Base-by-base conservation (phyloP, 2,888 invertebrate genomes). In the Parnassius orleans region DNA sequence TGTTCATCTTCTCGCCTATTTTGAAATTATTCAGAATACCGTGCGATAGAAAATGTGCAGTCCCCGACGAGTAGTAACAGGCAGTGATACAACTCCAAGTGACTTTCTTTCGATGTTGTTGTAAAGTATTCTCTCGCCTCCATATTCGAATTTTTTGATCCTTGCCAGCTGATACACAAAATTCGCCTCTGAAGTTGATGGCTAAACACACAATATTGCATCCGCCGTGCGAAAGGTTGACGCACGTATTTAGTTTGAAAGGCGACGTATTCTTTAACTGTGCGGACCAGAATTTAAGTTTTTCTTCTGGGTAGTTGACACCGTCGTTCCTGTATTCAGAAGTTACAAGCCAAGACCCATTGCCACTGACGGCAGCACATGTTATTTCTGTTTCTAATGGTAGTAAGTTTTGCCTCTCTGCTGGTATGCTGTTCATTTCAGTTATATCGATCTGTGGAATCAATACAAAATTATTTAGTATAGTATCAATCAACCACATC, bases 321-420 rank as follows among this genome's bases (percentile, higher is more conserved):
- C 87, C 87, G 42, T 91, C 90, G 65, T 88, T 84, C 63, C 90
- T 78, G 69, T 90, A 91, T 64, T 91, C 90, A 0, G 90, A 90
- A 0, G 90, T 92, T 53, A 85, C 88, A 0, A 91, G 82, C 87
- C 88, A 90, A 0, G 71, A 68, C 0, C 90, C 87, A 48, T 85
- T 77, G 0, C 81, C 84, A 62, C 83, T 86, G 41, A 89, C 80
- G 0, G 87, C 85, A 0, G 85, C 87, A 66, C 89, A 90, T 0
- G 86, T 85, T 10, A 91, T 84, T 71, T 92, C 92, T 0, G 84
- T 88, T 68, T 92, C 90, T 55, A 87, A 62, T 0, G 92, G 92
- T 3, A 90, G 61, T 1, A 92, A 76, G 63, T 92, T 89, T 67
- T 81, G 77, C 65, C 90, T 77, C 50, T 85, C 85, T 3, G 90